phyloP scores from a whole-genome alignment of 92 coral and sea anemone species.

The Palythoa grandis region DNA sequence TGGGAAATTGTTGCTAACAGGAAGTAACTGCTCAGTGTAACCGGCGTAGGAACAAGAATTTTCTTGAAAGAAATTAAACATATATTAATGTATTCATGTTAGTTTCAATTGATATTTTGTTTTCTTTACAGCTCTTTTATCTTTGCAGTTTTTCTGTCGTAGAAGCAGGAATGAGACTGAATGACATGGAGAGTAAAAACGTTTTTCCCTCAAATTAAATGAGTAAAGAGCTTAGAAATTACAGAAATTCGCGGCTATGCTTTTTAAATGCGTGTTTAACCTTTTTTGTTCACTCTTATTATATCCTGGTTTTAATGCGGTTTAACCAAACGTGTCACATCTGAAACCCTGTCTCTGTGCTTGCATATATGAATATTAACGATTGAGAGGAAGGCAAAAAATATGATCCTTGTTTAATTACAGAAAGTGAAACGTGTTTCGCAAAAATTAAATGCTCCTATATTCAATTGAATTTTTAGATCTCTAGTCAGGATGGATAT shows the following conservation, averaged over 20 bases:
- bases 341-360: background rate
- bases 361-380: background rate
- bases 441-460: no score
- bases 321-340: background rate
- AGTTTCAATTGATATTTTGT: background rate
- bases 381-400: background rate
- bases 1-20: background rate
- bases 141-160: no score
- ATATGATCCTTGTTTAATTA: background rate
- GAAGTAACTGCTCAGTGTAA: background rate
- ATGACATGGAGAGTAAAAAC: background rate
- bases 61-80: background rate
- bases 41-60: background rate
- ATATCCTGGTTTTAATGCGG: background rate
- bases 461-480: no score
- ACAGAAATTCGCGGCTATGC: background rate
- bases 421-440: no score
- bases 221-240: no score
- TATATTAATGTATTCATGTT: background rate
- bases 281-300: background rate
- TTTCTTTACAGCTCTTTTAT: background rate
- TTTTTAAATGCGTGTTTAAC: background rate
- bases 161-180: no score
- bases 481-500: no score
- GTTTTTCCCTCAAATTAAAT: no score